Percentiles rank a stretch among this genome's conserved stretches.
phyloP scores from a whole-genome alignment of 2,113 vertebrate species.

The Fulica atra region DNA sequence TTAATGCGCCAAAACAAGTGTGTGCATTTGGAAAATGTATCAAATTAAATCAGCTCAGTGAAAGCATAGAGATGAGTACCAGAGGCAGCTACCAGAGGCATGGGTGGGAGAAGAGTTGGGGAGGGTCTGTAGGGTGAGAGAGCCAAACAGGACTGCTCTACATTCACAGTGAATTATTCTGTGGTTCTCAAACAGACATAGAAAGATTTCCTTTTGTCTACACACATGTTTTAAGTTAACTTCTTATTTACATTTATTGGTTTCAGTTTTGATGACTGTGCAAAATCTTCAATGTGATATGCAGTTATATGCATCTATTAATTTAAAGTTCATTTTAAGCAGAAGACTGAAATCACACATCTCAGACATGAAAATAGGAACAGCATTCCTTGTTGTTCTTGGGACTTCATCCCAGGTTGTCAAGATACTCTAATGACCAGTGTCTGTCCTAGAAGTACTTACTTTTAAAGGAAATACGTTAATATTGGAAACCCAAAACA shows the following conservation, averaged over 20 bases:
- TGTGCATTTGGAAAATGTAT: background rate
- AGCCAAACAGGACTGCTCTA: fast-evolving
- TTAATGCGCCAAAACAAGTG: background rate
- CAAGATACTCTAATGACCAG: background rate
- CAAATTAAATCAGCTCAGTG: background rate
- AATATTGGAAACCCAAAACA: background rate
- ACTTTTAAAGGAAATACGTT: background rate
- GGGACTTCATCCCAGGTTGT: background rate
- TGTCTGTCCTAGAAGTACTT: background rate
- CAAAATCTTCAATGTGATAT: background rate
- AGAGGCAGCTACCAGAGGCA: background rate
- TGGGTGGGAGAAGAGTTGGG: background rate
- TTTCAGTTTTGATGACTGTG: background rate
- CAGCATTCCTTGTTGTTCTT: background rate
- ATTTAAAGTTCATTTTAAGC: background rate
- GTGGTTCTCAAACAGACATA: background rate
- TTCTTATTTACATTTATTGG: background rate
- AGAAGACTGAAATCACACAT: background rate
- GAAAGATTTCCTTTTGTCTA: background rate
- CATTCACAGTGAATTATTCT: background rate
- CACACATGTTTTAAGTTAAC: background rate
- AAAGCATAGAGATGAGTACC: fast-evolving
- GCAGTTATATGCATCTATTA: background rate
- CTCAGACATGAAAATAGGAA: background rate
- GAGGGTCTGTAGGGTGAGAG: background rate